phyloP scores from a whole-genome alignment of 2,888 invertebrate species.

The Archips crataeganus region DNA sequence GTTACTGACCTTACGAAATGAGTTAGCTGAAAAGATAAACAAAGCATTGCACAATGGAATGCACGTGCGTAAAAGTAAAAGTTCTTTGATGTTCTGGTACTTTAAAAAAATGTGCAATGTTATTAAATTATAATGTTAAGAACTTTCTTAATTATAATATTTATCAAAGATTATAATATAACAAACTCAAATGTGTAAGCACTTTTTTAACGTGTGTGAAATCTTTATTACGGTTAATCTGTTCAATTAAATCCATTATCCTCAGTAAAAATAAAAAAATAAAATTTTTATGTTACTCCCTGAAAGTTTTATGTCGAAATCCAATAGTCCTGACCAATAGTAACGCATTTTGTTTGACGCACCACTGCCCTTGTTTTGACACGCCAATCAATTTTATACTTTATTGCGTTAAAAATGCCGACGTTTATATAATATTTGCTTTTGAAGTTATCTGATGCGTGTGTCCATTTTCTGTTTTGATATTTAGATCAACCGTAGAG shows the following conservation, averaged over 20 bases:
- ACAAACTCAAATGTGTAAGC: too few relatives aligned
- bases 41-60: neutral
- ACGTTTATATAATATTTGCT: conserved; percentile 10
- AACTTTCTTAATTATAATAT: too few relatives aligned
- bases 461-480: neutral
- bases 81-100: neutral
- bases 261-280: neutral
- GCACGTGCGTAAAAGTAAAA: neutral
- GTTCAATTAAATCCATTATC: too few relatives aligned
- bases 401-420: conserved; percentile 9
- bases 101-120: neutral
- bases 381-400: conserved; percentile 21
- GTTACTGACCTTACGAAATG: conserved; percentile 25
- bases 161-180: too few relatives aligned
- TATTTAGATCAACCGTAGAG: neutral
- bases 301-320: neutral
- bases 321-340: neutral
- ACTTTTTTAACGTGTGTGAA: too few relatives aligned
- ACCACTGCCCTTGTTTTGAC: conserved; percentile 13
- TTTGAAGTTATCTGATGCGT: conserved; percentile 4
- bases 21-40: conserved; percentile 5
- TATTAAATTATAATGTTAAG: too few relatives aligned
- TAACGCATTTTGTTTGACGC: conserved; percentile 1
- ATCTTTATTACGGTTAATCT: too few relatives aligned
- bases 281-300: neutral